Conservation (phyloP, 2,797 vertebrate species). For the Peromyscus nudipes region DNA sequence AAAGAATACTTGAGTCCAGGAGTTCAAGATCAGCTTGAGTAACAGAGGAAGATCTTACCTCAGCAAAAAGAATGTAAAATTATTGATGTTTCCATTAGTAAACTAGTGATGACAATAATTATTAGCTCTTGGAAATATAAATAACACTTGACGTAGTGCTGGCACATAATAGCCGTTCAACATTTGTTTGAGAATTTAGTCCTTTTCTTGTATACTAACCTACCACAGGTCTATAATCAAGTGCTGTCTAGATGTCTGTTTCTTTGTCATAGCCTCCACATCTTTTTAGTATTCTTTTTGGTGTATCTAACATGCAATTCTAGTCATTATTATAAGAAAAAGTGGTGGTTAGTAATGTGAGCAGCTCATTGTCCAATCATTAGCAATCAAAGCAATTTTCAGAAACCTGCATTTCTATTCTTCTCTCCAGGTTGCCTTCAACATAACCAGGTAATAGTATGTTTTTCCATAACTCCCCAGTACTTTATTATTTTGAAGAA, state of each 20-base stretch:
- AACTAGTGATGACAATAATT: constrained; percentile 28
- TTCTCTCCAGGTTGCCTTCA: constrained; percentile 13
- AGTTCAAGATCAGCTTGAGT: background rate
- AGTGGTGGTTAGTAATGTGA: background rate
- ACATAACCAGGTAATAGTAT: background rate
- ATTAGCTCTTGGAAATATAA: background rate
- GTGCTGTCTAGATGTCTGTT: background rate
- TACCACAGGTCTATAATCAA: background rate
- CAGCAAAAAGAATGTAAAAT: background rate
- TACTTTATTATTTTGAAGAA: constrained; percentile 11
- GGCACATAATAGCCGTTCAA: background rate
- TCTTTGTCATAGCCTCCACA: background rate
- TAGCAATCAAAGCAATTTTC: constrained; percentile 4
- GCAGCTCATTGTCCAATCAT: background rate
- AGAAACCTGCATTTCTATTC: background rate
- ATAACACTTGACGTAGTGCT: background rate
- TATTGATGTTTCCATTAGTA: constrained; percentile 1
- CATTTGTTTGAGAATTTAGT: constrained; percentile 35
- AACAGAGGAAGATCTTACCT: background rate
- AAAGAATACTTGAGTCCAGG: background rate
- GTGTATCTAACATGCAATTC: background rate
- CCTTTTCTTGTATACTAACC: background rate
- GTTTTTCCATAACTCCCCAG: background rate
- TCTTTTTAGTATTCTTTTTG: background rate
- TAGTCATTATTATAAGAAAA: constrained; percentile 33